Evolutionary conservation across 2,113 vertebrate species (phyloP).

Genomic region (Microcebus griseorufus): DNA sequence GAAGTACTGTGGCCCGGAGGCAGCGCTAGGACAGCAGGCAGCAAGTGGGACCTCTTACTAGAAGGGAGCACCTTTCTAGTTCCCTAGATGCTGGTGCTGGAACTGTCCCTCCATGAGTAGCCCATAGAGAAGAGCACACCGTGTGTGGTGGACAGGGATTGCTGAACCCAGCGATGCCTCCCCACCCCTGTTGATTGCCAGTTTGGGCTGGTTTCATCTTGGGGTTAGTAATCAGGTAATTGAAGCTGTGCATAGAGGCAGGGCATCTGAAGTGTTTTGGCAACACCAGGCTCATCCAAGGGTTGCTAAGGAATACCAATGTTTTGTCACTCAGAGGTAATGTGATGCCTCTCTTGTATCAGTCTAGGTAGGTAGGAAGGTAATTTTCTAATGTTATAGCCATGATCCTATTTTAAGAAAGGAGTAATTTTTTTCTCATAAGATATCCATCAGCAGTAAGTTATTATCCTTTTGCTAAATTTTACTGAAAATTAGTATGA

Average conservation of each 20-base stretch:
- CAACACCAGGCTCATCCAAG: neutral
- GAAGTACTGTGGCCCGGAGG: neutral
- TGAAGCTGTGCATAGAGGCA: neutral
- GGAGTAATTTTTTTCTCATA: neutral
- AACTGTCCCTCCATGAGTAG: neutral
- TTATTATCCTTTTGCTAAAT: neutral
- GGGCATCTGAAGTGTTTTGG: conserved; percentile 29
- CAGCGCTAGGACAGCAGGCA: neutral
- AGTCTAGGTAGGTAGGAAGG: conserved; percentile 2
- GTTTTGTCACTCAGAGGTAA: conserved; percentile 7
- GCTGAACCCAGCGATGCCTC: neutral
- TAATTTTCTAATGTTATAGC: conserved; percentile 8
- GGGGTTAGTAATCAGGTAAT: conserved; percentile 4
- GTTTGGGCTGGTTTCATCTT: neutral
- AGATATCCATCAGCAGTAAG: neutral
- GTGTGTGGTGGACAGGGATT: accelerated
- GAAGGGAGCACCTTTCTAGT: neutral
- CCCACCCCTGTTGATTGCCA: neutral
- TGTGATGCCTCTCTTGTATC: neutral
- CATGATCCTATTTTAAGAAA: conserved; percentile 23
- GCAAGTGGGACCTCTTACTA: too few species aligned
- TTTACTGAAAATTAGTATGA: neutral
- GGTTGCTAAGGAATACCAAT: conserved; percentile 50
- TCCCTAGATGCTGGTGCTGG: neutral
- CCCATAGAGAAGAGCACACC: neutral